Base-by-base conservation (phyloP, 2,888 invertebrate species). In the Spilosoma lubricipeda region DNA sequence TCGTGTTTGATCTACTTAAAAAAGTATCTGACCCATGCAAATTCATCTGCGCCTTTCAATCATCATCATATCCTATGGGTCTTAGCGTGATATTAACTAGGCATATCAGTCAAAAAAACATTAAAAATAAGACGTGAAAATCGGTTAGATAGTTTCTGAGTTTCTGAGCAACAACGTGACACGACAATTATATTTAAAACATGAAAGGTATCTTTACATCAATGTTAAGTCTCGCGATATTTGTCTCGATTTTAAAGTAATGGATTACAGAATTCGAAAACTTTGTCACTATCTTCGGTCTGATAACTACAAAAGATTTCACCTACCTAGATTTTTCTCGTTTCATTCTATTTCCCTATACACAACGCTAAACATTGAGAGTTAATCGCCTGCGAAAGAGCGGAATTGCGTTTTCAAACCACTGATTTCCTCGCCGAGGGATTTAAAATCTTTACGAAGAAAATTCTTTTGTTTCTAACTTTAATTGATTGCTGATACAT, bases 371-470 rank as follows among this genome's bases (percentile, higher is more conserved):
- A 59, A 63, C 30, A 63, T 63, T 63, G 59, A 15, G 15, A 63
- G 59, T 63, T 30, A 63, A 63, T 63, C 59, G 59, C 13, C 27
- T 63, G 59, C 59, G 15, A 63, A 63, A 15, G 30, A 63, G 1
- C 59, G 59, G 27, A 63, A 30, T 63, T 63, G 59, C 59, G 59
- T 63, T 63, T 30, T 56, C 59, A 13, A 63, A 63, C 59, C 30
- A 63, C 59, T 63, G 30, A 30, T 27, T 30, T 30, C 30, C 15
- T 27, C 59, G 59, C 9, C 15, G 59, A 27, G 59, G 30, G 59
- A 63, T 63, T 30, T 27, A 30, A 59, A 63, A 63, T 27, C 59
- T 63, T 63, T 15, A 30, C 4, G 15, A 30, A 63, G 27, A 13
- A 59, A 63, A 13, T 63, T 59, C 13, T 27, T 63, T 63, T 63